Base-by-base conservation (phyloP, 2,888 invertebrate species). In the Drepana falcataria region DNA sequence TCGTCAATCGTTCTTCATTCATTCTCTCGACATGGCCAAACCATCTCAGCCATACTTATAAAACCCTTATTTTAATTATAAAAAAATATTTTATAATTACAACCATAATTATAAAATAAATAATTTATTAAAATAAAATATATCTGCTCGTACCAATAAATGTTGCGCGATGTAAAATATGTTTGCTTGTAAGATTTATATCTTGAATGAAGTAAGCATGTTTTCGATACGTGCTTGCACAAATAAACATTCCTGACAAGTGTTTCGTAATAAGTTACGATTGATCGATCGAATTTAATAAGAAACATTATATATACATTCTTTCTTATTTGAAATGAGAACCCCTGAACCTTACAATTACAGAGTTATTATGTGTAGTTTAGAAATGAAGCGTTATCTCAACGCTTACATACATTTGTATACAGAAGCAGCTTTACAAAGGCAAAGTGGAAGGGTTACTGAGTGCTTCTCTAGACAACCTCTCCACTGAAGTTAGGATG, bases 201-300 rank as follows among this genome's bases (percentile, higher is more conserved):
- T 76, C 72, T 78, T 67, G 77, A 73, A 69, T 81, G 78, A 77
- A 84, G 82, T 81, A 69, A 62, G 68, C 70, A 59, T 63, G 79
- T 85, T 85, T 75, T 79, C 71, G 74, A 78, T 71, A 73, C 68
- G 73, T 66, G 65, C 69, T 73, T 65, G 74, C 79, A 83, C 76
- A 81, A 75, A 77, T 73, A 69, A 73, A 66, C 69, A 69, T 71
- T 69, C 64, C 64, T 60, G 69, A 69, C 66, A 66, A 64, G 60
- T 57, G 64, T 68, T 71, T 67, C 64, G 63, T 67, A 55, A 53
- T 53, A 51, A 35, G 35, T 35, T 49, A 57, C 54, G 51, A 56
- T 41, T 58, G 49, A 60, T 55, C 61, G 60, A 63, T 59, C 53
- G 57, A 58, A 53, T 59, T 34, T 61, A 55, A 51, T 63, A 51